Evolutionary conservation across 2,797 vertebrate genomes (phyloP).

Genomic region (Gallinago solitaria): DNA sequence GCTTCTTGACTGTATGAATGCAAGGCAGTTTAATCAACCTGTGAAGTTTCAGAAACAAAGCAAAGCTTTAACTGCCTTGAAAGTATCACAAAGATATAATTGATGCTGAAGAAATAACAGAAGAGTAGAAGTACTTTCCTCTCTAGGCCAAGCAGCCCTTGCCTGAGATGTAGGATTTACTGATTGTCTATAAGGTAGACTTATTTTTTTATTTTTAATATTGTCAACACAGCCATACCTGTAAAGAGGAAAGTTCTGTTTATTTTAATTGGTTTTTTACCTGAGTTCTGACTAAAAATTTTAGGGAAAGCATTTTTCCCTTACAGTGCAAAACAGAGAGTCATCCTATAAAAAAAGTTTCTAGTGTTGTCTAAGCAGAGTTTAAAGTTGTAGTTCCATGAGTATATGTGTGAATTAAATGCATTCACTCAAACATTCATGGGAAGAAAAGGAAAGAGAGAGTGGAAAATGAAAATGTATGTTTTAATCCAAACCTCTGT

Average conservation of each 20-base stretch:
- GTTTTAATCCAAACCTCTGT: background rate
- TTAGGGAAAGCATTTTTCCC: background rate
- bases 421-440: background rate
- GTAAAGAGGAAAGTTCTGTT: background rate
- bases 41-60: background rate
- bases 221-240: background rate
- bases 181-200: background rate
- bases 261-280: background rate
- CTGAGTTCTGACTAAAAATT: background rate
- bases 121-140: background rate
- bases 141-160: background rate
- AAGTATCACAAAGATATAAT: background rate
- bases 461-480: background rate
- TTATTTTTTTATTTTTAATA: background rate
- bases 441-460: background rate
- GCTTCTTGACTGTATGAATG: background rate
- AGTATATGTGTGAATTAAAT: background rate
- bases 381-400: background rate
- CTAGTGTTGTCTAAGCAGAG: background rate
- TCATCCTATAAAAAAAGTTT: background rate
- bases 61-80: background rate
- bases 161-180: background rate
- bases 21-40: background rate
- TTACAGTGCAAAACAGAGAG: background rate
- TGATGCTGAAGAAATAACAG: background rate